These are phyloP conservation scores for Lerista edwardsae DNA, from an alignment of 2,797 vertebrate species.

Conservation along the genomic window DNA sequence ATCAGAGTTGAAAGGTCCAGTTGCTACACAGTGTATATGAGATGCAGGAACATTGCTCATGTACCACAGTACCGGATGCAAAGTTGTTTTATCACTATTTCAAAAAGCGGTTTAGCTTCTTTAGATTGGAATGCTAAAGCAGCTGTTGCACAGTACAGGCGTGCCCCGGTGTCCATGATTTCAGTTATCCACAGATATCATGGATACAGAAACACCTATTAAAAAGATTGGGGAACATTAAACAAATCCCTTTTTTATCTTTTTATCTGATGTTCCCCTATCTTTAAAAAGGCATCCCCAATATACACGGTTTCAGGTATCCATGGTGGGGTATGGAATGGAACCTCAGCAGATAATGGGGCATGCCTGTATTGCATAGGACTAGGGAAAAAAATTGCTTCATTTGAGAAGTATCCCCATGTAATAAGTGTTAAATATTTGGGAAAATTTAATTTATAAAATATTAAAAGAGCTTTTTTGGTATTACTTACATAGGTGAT, in stretches of 20 bases:
- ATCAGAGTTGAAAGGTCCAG: background rate
- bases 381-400: conserved; percentile 19
- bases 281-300: no score
- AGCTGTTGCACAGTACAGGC: background rate
- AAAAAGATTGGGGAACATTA: no score
- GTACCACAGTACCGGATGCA: background rate
- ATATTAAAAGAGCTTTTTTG: conserved; percentile 54
- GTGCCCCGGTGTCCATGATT: no score
- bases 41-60: background rate
- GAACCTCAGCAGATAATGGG: no score
- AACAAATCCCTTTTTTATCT: no score
- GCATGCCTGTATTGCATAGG: no score
- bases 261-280: no score
- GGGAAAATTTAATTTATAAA: conserved; percentile 35
- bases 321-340: no score
- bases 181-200: no score
- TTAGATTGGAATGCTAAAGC: background rate
- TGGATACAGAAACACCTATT: no score
- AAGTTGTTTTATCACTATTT: background rate
- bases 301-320: no score
- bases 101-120: background rate
- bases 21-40: background rate
- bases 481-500: conserved; percentile 85
- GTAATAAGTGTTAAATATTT: conserved; percentile 49
- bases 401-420: conserved; percentile 20